Conservation (phyloP, 2,113 vertebrate genomes). For the Pica pica region DNA sequence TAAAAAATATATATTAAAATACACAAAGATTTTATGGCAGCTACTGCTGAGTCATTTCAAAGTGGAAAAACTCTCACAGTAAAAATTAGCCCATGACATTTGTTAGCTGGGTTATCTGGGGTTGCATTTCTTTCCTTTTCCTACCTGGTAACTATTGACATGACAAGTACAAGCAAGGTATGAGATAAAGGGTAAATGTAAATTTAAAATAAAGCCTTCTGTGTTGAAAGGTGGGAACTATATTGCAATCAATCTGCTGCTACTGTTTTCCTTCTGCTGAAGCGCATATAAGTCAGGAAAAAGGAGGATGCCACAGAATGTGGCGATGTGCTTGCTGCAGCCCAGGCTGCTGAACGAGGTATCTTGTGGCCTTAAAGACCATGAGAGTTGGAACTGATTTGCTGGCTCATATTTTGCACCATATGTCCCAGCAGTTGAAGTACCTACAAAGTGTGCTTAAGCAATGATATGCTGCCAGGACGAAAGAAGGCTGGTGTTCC, state of each 20-base stretch:
- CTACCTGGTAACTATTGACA: background rate
- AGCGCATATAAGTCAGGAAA: background rate
- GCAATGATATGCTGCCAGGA: background rate
- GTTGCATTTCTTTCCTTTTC: background rate
- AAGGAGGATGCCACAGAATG: background rate
- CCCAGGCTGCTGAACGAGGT: background rate
- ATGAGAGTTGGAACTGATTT: background rate
- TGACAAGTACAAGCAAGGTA: constrained; percentile 3
- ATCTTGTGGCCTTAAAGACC: background rate
- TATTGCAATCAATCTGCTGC: background rate
- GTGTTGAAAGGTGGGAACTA: background rate
- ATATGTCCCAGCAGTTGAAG: constrained; percentile 4
- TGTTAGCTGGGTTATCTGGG: background rate
- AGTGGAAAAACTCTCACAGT: background rate
- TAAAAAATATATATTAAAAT: background rate
- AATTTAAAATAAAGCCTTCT: constrained; percentile 11
- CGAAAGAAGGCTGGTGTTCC: background rate
- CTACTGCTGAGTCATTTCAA: background rate
- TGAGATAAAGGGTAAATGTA: background rate
- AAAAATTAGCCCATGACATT: background rate
- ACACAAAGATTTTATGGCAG: background rate
- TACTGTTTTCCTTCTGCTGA: background rate
- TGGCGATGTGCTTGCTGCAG: background rate
- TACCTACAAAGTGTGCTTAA: background rate
- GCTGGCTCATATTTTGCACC: background rate